phyloP scores from a whole-genome alignment of 2,888 invertebrate genomes.

The Diadegma fenestrale region DNA sequence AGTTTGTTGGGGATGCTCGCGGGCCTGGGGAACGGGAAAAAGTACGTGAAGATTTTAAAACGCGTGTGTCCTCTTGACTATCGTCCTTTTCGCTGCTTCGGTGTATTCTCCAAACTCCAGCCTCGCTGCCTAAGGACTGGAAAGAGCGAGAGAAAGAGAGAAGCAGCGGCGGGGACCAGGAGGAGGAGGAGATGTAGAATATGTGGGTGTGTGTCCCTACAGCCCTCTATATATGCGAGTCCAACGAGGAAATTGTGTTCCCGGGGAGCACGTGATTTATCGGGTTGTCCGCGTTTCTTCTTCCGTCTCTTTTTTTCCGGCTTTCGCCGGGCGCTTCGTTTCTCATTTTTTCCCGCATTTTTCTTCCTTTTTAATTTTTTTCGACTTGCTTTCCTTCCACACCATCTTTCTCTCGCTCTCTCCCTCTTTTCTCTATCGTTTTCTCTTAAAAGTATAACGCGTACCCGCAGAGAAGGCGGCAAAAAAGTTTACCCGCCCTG shows the following conservation, averaged over 20 bases:
- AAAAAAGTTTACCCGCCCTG: constrained; percentile 63
- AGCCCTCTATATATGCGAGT: constrained; percentile 39
- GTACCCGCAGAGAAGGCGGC: constrained; percentile 55
- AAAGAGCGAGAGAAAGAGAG: not conserved
- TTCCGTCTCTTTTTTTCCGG: constrained; percentile 53
- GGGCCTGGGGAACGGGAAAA: constrained; percentile 28
- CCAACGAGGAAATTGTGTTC: constrained; percentile 66
- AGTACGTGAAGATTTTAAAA: constrained; percentile 21
- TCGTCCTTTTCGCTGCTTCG: constrained; percentile 62
- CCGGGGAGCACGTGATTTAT: constrained; percentile 67
- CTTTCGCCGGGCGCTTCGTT: constrained; percentile 43
- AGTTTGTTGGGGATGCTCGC: constrained; percentile 45
- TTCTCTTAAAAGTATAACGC: constrained; percentile 45
- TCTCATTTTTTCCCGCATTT: constrained; percentile 50
- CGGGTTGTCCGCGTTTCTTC: constrained; percentile 59
- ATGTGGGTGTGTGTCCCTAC: constrained; percentile 35
- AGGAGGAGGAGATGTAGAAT: constrained; percentile 8
- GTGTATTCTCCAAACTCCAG: constrained; percentile 41
- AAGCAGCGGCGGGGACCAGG: not conserved
- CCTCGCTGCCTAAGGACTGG: not conserved
- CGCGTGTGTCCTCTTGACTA: constrained; percentile 45
- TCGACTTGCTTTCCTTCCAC: constrained; percentile 48
- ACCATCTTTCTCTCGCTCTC: constrained; percentile 19
- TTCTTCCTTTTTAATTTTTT: constrained; percentile 41
- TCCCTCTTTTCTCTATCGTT: constrained; percentile 29